Evolutionary conservation across 2,888 invertebrate species (phyloP).

Genomic region (Steinernema carpocapsae): DNA sequence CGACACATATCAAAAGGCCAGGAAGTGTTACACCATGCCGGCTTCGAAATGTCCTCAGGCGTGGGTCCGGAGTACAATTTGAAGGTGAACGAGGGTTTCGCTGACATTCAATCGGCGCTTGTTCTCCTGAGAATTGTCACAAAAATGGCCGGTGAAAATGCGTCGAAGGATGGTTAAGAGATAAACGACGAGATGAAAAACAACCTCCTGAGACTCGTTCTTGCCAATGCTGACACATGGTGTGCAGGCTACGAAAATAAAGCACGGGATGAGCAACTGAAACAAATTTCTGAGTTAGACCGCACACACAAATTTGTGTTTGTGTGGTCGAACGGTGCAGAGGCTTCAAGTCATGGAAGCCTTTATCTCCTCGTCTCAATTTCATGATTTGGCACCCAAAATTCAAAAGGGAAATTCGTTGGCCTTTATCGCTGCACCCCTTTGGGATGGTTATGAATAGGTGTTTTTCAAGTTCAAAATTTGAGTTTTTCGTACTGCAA

Average conservation of each 20-base stretch:
- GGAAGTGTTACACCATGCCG: background rate
- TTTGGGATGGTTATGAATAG: too few species aligned
- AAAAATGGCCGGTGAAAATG: background rate
- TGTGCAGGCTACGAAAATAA: background rate
- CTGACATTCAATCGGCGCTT: background rate
- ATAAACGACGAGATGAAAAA: background rate
- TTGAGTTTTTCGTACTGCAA: too few species aligned
- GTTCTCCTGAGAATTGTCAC: background rate
- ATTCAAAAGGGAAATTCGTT: too few species aligned
- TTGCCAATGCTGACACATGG: background rate
- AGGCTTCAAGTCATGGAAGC: too few species aligned
- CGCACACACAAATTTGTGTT: too few species aligned
- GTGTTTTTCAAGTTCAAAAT: too few species aligned
- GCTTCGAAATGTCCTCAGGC: background rate
- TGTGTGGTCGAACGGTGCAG: too few species aligned
- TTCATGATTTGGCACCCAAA: too few species aligned
- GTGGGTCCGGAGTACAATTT: background rate
- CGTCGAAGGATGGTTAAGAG: background rate
- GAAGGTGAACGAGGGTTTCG: constrained; percentile 9
- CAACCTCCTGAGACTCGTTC: background rate
- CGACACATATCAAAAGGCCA: background rate
- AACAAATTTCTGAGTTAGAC: too few species aligned
- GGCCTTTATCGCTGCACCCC: too few species aligned
- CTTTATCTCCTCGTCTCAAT: too few species aligned
- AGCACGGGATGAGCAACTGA: too few species aligned